A percentile compares a stretch with the other conserved stretches of the same genome.
These are phyloP conservation scores for Calephelis nemesis DNA, from an alignment of 1,140 invertebrate species.

Conservation along the genomic window DNA sequence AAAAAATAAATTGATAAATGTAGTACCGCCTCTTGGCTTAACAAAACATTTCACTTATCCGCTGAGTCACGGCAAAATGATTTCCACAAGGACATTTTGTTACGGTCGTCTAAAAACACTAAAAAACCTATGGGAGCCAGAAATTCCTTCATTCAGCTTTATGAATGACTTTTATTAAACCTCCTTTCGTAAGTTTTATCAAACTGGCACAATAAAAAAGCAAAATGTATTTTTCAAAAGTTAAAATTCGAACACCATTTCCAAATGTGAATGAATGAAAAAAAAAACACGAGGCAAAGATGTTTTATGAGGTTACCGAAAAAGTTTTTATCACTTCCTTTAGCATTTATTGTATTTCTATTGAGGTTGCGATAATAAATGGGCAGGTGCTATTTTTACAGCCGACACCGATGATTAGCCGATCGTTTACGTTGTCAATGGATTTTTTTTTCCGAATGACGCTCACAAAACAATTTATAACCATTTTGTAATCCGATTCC, in stretches of 20 bases:
- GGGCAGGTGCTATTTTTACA: slow-evolving; percentile 54
- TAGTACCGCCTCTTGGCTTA: slow-evolving; percentile 12
- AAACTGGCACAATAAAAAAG: slow-evolving; percentile 29
- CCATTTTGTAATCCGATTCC: neutral
- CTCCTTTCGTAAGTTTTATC: slow-evolving; percentile 43
- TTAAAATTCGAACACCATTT: slow-evolving; percentile 40
- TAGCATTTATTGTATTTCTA: slow-evolving; percentile 38
- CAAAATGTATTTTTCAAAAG: slow-evolving; percentile 32
- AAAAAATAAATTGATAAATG: too few species aligned
- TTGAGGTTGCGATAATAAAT: slow-evolving; percentile 57
- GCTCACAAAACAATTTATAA: slow-evolving; percentile 29
- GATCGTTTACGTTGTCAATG: slow-evolving; percentile 46
- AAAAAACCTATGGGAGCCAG: slow-evolving; percentile 60
- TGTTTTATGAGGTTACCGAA: slow-evolving; percentile 50
- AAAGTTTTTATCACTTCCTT: slow-evolving; percentile 60
- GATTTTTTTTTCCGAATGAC: slow-evolving; percentile 36
- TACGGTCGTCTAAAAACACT: slow-evolving; percentile 54
- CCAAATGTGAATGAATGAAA: slow-evolving; percentile 31
- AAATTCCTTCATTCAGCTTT: slow-evolving; percentile 52
- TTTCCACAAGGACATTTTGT: slow-evolving; percentile 55
- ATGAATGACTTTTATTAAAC: slow-evolving; percentile 49
- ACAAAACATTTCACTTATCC: slow-evolving; percentile 30
- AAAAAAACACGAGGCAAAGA: slow-evolving; percentile 46
- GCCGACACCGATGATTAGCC: slow-evolving; percentile 50
- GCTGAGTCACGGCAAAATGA: slow-evolving; percentile 45